Conservation (phyloP, 2,113 vertebrate genomes). For the Malaclemys terrapin region DNA sequence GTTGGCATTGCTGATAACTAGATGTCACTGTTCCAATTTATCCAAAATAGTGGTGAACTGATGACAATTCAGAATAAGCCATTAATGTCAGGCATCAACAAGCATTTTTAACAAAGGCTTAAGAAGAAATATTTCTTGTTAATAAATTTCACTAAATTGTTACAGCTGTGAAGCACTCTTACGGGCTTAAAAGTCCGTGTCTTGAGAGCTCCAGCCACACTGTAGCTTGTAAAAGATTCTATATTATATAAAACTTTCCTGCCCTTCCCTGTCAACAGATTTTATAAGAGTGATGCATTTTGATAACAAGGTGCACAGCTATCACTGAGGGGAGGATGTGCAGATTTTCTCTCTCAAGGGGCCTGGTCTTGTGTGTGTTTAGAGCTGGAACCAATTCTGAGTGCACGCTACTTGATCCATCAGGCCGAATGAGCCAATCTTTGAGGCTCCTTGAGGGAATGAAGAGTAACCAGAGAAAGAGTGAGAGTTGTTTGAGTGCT, state of each 20-base stretch:
- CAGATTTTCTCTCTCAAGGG: not conserved
- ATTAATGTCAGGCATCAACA: not conserved
- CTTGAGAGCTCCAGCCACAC: not conserved
- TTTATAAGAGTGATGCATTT: not conserved
- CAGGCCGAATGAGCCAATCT: not conserved
- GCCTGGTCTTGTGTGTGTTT: not conserved
- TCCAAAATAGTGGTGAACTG: not conserved
- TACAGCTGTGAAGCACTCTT: not conserved
- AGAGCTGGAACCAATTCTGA: not conserved
- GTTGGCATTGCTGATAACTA: not conserved
- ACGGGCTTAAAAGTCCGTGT: not conserved
- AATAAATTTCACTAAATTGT: not conserved
- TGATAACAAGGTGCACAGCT: not conserved
- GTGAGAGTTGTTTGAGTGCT: not conserved
- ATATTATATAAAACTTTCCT: not conserved
- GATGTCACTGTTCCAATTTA: not conserved
- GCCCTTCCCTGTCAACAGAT: not conserved
- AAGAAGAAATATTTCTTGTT: not conserved
- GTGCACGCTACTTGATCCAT: not conserved
- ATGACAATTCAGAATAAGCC: slow-evolving; percentile 15
- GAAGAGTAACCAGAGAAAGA: not conserved
- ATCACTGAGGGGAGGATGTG: not conserved
- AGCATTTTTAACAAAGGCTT: slow-evolving; percentile 33
- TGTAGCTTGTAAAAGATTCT: not conserved
- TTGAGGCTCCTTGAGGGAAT: not conserved